phyloP scores from a whole-genome alignment of 2,113 vertebrate genomes.

The Rhagologus leucostigma region DNA sequence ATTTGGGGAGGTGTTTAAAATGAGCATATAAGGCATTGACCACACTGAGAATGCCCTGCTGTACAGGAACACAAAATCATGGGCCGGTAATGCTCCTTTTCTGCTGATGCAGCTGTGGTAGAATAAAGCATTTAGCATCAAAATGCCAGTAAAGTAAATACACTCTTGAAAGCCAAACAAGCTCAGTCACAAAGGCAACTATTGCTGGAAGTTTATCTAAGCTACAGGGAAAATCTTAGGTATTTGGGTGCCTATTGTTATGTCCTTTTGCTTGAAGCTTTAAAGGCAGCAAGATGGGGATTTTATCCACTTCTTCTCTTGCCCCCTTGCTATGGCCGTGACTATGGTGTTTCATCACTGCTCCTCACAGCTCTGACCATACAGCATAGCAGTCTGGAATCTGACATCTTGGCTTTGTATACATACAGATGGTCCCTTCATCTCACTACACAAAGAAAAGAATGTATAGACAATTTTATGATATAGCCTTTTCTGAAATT shows the following conservation, averaged over 20 bases:
- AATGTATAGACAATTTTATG: not conserved
- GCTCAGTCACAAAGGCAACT: not conserved
- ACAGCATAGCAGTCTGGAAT: not conserved
- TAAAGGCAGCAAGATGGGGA: not conserved
- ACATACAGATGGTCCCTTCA: not conserved
- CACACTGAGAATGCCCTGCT: not conserved
- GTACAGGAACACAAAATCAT: not conserved
- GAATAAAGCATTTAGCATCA: not conserved
- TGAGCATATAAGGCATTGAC: not conserved
- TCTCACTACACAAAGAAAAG: not conserved
- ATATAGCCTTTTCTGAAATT: not conserved
- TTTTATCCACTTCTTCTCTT: not conserved
- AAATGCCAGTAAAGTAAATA: not conserved
- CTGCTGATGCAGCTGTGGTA: not conserved
- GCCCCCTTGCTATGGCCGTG: not conserved
- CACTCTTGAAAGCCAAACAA: not conserved
- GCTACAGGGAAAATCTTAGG: not conserved
- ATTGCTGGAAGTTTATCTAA: not conserved
- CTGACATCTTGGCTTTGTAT: not conserved
- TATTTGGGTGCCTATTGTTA: not conserved
- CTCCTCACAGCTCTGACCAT: not conserved
- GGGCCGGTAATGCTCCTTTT: not conserved
- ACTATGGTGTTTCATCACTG: accelerated
- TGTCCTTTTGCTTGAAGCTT: not conserved
- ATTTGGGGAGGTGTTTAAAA: not conserved